Evolutionary conservation across 35 echinoderm and acorn worm genomes (phyloP).

Genomic region (Ptychodera flava): DNA sequence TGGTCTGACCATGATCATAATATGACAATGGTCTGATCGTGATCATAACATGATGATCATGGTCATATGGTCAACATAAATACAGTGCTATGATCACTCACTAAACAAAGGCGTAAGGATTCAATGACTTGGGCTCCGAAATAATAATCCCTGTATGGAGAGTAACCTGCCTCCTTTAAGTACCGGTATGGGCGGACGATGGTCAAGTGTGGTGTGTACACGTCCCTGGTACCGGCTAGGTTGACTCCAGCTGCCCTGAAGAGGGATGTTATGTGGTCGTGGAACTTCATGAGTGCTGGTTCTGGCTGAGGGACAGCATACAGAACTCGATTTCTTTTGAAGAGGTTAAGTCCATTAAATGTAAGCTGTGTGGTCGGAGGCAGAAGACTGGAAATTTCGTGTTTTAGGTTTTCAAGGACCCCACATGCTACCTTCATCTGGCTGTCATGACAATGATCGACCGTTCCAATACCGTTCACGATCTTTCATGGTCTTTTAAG

Average conservation of each 20-base stretch:
- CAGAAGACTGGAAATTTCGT: slow-evolving; percentile 41
- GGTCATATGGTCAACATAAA: too few species aligned
- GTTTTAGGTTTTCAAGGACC: slow-evolving; percentile 62
- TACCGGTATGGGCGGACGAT: slow-evolving; percentile 27
- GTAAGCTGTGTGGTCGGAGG: slow-evolving; percentile 59
- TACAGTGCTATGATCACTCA: too few species aligned
- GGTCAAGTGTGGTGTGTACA: slow-evolving; percentile 78
- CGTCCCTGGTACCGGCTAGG: slow-evolving; percentile 26
- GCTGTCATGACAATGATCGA: too few species aligned
- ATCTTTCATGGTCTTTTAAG: too few species aligned
- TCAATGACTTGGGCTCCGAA: slow-evolving; percentile 63
- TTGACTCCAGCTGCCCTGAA: slow-evolving; percentile 53
- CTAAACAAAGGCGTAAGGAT: slow-evolving; percentile 72
- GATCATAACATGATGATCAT: too few species aligned
- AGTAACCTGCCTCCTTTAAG: slow-evolving; percentile 17
- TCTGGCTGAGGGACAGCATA: slow-evolving; percentile 35
- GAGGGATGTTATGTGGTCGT: slow-evolving; percentile 15
- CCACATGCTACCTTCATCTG: slow-evolving; percentile 41
- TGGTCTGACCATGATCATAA: too few species aligned
- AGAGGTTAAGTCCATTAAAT: slow-evolving; percentile 57
- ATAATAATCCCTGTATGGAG: slow-evolving; percentile 28
- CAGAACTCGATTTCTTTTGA: slow-evolving; percentile 46
- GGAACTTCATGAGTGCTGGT: slow-evolving; percentile 26
- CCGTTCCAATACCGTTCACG: too few species aligned
- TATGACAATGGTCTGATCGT: too few species aligned